Conservation (phyloP, 2,113 vertebrate genomes). For the Brachypteracias leptosomus region DNA sequence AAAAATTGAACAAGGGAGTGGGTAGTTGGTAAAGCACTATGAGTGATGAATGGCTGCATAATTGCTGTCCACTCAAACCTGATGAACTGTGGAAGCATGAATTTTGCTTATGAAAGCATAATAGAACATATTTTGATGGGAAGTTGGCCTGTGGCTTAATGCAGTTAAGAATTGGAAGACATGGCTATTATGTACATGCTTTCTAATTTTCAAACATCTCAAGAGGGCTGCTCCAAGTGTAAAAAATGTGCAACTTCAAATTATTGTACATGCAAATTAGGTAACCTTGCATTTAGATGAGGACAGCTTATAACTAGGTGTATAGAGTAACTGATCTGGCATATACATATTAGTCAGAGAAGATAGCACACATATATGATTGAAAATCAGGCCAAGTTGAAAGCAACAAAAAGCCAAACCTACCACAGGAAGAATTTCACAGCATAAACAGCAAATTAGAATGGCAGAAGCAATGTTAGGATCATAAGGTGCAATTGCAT, state of each 20-base stretch:
- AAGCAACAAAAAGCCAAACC: background rate
- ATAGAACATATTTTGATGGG: background rate
- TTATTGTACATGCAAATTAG: background rate
- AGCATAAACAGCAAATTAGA: background rate
- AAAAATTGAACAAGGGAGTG: background rate
- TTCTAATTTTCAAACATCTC: slow-evolving; percentile 1
- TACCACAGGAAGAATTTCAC: background rate
- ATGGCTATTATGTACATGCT: background rate
- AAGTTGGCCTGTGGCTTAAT: background rate
- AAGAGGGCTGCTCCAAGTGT: background rate
- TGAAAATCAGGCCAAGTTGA: background rate
- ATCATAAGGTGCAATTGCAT: background rate
- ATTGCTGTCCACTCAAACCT: background rate
- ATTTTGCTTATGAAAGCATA: background rate
- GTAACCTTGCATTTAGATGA: slow-evolving; percentile 30
- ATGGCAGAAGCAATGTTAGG: background rate
- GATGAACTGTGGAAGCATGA: background rate
- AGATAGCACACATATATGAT: background rate
- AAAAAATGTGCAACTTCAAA: background rate
- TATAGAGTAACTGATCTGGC: background rate
- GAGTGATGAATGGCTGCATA: background rate
- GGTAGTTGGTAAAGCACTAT: background rate
- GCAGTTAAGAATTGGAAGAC: background rate
- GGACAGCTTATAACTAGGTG: background rate
- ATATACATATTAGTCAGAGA: background rate